Evolutionary conservation across 2,888 invertebrate genomes (phyloP).

Genomic region (Trilocha varians): DNA sequence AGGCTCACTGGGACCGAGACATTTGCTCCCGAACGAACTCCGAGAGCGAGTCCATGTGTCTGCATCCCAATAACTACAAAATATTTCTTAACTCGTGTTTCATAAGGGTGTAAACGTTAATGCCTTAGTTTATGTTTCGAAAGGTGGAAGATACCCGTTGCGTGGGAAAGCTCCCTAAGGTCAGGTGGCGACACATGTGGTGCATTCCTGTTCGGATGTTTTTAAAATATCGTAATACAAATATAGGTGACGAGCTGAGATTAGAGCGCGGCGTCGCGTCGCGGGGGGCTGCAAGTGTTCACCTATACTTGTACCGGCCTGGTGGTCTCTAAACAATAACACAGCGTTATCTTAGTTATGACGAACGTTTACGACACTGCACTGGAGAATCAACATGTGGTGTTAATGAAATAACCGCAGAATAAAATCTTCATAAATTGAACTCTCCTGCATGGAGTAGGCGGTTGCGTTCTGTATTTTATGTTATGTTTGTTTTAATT

Average conservation of each 20-base stretch:
- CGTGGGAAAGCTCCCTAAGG: slow-evolving; percentile 67
- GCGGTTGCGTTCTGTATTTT: slow-evolving; percentile 16
- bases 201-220: slow-evolving; percentile 57
- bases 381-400: slow-evolving; percentile 24
- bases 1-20: slow-evolving; percentile 53
- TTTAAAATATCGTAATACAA: slow-evolving; percentile 64
- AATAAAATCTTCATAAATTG: slow-evolving; percentile 24
- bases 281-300: slow-evolving; percentile 52
- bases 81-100: slow-evolving; percentile 13
- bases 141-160: slow-evolving; percentile 33
- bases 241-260: slow-evolving; percentile 41
- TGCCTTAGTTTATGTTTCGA: slow-evolving; percentile 45
- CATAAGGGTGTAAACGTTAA: slow-evolving; percentile 39
- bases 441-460: slow-evolving; percentile 21
- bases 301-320: slow-evolving; percentile 22
- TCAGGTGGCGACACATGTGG: slow-evolving; percentile 70
- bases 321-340: slow-evolving; percentile 69
- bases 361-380: slow-evolving; percentile 37
- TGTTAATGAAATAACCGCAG: slow-evolving; percentile 35
- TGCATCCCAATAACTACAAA: background rate
- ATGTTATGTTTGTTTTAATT: slow-evolving; percentile 1
- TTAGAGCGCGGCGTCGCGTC: slow-evolving; percentile 44
- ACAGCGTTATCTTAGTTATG: slow-evolving; percentile 47
- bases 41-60: background rate
- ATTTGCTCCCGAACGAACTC: slow-evolving; percentile 56